Evolutionary conservation across 1,140 invertebrate genomes (phyloP).

Genomic region (Grapholita molesta): DNA sequence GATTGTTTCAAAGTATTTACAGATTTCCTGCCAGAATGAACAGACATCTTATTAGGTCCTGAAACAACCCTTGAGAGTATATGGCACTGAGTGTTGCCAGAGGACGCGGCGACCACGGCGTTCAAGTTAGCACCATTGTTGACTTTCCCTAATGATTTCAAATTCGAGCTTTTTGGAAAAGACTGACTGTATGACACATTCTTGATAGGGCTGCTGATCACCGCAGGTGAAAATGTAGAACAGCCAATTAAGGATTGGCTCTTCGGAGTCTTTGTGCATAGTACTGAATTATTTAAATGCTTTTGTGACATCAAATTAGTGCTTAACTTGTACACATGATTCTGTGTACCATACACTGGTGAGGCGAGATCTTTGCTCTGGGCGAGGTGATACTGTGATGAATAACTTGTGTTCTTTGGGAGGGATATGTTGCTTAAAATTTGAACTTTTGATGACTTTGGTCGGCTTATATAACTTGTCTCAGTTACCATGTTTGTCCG

Average conservation of each 20-base stretch:
- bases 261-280: slow-evolving; percentile 61
- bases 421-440: slow-evolving; percentile 72
- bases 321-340: slow-evolving; percentile 68
- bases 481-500: slow-evolving; percentile 66
- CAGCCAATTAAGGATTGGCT: slow-evolving; percentile 65
- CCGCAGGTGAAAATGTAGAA: slow-evolving; percentile 50
- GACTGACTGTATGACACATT: slow-evolving; percentile 66
- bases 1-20: slow-evolving; percentile 62
- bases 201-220: slow-evolving; percentile 62
- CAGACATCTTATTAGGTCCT: slow-evolving; percentile 68
- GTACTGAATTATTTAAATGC: slow-evolving; percentile 62
- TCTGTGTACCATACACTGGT: slow-evolving; percentile 63
- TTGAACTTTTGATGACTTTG: slow-evolving; percentile 68
- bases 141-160: slow-evolving; percentile 59
- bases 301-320: slow-evolving; percentile 59
- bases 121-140: slow-evolving; percentile 75
- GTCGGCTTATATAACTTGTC: slow-evolving; percentile 57
- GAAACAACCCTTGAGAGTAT: slow-evolving; percentile 69
- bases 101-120: slow-evolving; percentile 63
- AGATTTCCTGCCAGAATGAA: slow-evolving; percentile 66
- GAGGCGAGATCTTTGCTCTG: slow-evolving; percentile 54
- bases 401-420: slow-evolving; percentile 64
- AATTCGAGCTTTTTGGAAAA: slow-evolving; percentile 64
- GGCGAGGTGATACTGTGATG: slow-evolving; percentile 61
- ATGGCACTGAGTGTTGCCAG: slow-evolving; percentile 68